phyloP scores from a whole-genome alignment of 2,797 vertebrate genomes.

The Salmo trutta region DNA sequence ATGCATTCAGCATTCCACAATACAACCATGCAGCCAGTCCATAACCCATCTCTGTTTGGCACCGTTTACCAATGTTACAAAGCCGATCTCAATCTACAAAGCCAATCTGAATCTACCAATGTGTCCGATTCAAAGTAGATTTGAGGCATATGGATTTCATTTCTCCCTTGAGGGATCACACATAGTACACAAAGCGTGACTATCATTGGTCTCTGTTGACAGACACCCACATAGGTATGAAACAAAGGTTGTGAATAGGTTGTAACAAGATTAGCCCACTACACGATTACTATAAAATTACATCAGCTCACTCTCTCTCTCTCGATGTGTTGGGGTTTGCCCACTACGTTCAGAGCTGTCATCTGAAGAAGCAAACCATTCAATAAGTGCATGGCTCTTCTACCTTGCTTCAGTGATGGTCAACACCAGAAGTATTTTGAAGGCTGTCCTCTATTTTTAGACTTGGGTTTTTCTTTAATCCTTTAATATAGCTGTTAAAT shows the following conservation, averaged over 20 bases:
- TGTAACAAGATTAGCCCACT: constrained; percentile 1
- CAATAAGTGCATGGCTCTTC: neutral
- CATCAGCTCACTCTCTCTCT: constrained; percentile 18
- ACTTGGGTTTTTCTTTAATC: constrained; percentile 10
- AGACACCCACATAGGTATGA: neutral
- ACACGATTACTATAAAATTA: constrained; percentile 5
- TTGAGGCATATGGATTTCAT: constrained; percentile 6
- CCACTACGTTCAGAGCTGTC: neutral
- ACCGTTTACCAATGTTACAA: constrained; percentile 55
- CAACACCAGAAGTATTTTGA: neutral
- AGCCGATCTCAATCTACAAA: constrained; percentile 51
- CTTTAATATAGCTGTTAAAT: constrained; percentile 10
- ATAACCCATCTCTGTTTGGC: constrained; percentile 63
- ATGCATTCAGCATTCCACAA: constrained; percentile 49
- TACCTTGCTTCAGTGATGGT: neutral
- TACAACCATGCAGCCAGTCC: constrained; percentile 46
- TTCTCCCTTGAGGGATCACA: neutral
- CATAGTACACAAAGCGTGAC: neutral
- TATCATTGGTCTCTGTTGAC: neutral
- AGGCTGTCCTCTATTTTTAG: neutral
- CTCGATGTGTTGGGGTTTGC: neutral
- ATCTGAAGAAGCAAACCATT: neutral
- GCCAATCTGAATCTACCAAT: constrained; percentile 43
- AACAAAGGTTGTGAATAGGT: neutral
- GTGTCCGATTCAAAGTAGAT: constrained; percentile 28